Evolutionary conservation across 2,113 vertebrate species (phyloP).

Genomic region (Mesoclemmys tuberculata): DNA sequence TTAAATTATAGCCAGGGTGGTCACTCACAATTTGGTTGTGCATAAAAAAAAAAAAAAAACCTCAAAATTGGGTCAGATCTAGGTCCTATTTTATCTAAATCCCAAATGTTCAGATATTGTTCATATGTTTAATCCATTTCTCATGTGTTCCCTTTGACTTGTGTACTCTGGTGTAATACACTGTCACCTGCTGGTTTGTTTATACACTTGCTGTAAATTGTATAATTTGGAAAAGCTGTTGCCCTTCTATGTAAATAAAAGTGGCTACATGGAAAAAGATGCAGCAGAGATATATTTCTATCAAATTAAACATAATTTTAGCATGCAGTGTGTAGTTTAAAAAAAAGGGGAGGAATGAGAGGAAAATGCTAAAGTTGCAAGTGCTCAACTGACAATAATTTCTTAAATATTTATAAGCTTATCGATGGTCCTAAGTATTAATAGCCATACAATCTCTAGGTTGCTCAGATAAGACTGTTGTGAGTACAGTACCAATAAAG

Average conservation of each 20-base stretch:
- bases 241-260: background rate
- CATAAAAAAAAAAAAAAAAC: background rate
- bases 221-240: fast-evolving
- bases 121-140: background rate
- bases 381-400: background rate
- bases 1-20: background rate
- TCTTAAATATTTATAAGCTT: background rate
- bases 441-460: background rate
- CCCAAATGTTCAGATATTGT: fast-evolving
- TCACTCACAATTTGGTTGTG: background rate
- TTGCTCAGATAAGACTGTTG: background rate
- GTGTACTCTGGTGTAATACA: background rate
- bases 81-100: background rate
- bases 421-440: background rate
- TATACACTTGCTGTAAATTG: background rate
- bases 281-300: background rate
- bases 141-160: background rate
- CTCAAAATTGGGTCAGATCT: background rate
- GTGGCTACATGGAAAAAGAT: background rate
- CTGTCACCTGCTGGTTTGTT: slow-evolving; percentile 45
- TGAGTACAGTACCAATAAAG: background rate
- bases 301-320: background rate
- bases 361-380: background rate
- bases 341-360: background rate
- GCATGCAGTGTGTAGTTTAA: background rate